These are phyloP conservation scores for Ischnus inquisitorius DNA, from an alignment of 2,888 invertebrate genomes.

Conservation along the genomic window DNA sequence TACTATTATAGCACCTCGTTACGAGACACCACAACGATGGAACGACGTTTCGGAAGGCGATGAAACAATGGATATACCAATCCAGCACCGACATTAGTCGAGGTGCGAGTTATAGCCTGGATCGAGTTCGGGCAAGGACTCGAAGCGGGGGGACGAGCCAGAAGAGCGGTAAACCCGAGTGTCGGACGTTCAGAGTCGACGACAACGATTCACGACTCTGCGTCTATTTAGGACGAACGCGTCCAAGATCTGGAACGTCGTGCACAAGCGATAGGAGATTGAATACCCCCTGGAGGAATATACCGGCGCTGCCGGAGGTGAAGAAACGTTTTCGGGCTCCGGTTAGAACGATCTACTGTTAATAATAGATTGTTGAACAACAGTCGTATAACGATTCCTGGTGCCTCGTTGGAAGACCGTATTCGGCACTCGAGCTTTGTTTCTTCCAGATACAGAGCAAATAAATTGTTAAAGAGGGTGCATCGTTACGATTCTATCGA, in stretches of 20 bases:
- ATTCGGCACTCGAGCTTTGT: too few relatives aligned
- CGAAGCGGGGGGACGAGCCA: neutral
- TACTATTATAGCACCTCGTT: neutral
- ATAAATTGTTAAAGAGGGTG: too few relatives aligned
- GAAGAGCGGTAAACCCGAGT: slow-evolving; percentile 46
- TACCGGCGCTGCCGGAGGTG: neutral
- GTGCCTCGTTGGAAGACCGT: too few relatives aligned
- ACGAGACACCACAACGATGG: slow-evolving; percentile 7
- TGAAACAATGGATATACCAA: slow-evolving; percentile 41
- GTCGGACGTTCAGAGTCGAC: slow-evolving; percentile 47
- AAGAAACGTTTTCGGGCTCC: neutral
- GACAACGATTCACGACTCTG: slow-evolving; percentile 61
- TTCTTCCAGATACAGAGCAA: too few relatives aligned
- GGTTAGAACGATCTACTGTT: neutral
- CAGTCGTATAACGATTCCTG: too few relatives aligned
- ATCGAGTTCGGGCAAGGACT: slow-evolving; percentile 29
- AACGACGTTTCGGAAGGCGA: slow-evolving; percentile 34
- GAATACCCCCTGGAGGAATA: slow-evolving; percentile 9
- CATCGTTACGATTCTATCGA: too few relatives aligned
- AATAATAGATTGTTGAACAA: too few relatives aligned
- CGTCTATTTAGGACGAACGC: slow-evolving; percentile 57
- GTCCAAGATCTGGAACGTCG: slow-evolving; percentile 59
- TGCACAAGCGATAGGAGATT: slow-evolving; percentile 47
- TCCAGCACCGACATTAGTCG: slow-evolving; percentile 18
- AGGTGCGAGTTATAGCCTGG: slow-evolving; percentile 33